Conservation (phyloP, 2,888 invertebrate genomes). For the Diplazon laetatorius region DNA sequence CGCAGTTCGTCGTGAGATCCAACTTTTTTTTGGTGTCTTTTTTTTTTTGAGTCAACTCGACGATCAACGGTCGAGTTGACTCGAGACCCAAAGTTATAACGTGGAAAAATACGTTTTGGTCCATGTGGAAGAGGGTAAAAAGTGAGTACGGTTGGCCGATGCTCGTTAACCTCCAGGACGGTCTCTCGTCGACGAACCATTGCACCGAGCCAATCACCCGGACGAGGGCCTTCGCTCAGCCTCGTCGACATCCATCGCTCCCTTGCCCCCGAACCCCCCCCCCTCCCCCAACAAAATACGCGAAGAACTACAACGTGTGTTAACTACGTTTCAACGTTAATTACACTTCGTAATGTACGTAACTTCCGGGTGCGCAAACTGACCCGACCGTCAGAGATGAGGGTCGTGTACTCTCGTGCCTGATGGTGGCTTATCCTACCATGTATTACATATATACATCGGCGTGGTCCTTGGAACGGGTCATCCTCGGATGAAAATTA, state of each 20-base stretch:
- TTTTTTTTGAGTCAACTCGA: too few relatives aligned
- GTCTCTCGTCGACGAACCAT: slow-evolving; percentile 55
- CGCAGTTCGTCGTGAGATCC: slow-evolving; percentile 10
- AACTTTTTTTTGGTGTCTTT: slow-evolving; percentile 21
- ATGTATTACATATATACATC: too few relatives aligned
- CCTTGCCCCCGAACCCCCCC: background rate
- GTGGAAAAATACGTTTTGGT: slow-evolving; percentile 3
- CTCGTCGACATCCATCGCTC: background rate
- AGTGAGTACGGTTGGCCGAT: slow-evolving; percentile 32
- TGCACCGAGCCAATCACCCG: slow-evolving; percentile 55
- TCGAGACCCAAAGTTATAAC: slow-evolving; percentile 21
- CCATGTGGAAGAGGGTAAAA: slow-evolving; percentile 6
- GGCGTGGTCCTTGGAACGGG: too few relatives aligned
- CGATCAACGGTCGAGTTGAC: slow-evolving; percentile 30
- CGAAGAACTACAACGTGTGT: slow-evolving; percentile 44
- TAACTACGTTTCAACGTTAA: slow-evolving; percentile 52
- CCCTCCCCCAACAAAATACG: slow-evolving; percentile 34
- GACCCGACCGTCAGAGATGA: slow-evolving; percentile 7
- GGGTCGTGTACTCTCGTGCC: background rate
- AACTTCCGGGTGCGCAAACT: slow-evolving; percentile 28
- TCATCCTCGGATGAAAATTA: too few relatives aligned
- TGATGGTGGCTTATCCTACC: too few relatives aligned
- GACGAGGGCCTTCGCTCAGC: slow-evolving; percentile 26
- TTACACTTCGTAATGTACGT: slow-evolving; percentile 42
- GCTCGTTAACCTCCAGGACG: slow-evolving; percentile 51